A percentile compares a stretch with the other conserved stretches of the same genome.
phyloP scores from a whole-genome alignment of 2,888 invertebrate species.

The Cosmia trapezina region DNA sequence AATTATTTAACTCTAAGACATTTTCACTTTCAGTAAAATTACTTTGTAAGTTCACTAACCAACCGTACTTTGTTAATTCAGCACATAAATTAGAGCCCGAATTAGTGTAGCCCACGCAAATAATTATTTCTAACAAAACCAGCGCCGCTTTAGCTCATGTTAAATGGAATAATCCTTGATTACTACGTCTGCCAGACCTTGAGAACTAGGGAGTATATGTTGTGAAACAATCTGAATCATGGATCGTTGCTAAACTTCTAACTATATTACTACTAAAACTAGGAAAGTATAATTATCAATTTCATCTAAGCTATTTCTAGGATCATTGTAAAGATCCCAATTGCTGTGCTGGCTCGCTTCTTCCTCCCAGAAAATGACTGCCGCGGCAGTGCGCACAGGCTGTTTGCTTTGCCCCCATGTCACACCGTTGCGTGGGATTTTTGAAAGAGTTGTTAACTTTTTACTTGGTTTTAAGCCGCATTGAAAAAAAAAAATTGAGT shows the following conservation, averaged over 20 bases:
- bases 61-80: slow-evolving; percentile 31
- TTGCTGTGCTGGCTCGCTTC: too few relatives aligned
- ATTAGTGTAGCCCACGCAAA: slow-evolving; percentile 48
- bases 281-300: too few relatives aligned
- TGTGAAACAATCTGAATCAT: slow-evolving; percentile 4
- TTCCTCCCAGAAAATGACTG: too few relatives aligned
- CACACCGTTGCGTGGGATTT: too few relatives aligned
- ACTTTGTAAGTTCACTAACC: slow-evolving; percentile 34
- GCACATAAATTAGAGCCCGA: slow-evolving; percentile 48
- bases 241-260: background rate
- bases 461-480: too few relatives aligned
- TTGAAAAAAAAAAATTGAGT: background rate
- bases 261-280: background rate
- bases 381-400: too few relatives aligned
- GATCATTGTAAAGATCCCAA: background rate
- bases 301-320: background rate
- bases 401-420: too few relatives aligned
- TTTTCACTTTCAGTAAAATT: slow-evolving; percentile 43
- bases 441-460: too few relatives aligned
- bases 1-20: slow-evolving; percentile 32
- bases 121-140: slow-evolving; percentile 46
- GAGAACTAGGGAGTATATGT: background rate
- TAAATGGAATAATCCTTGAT: slow-evolving; percentile 55
- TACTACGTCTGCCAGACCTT: slow-evolving; percentile 27
- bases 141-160: slow-evolving; percentile 40